These are phyloP conservation scores for Toxostoma redivivum DNA, from an alignment of 2,113 vertebrate genomes.

Conservation along the genomic window DNA sequence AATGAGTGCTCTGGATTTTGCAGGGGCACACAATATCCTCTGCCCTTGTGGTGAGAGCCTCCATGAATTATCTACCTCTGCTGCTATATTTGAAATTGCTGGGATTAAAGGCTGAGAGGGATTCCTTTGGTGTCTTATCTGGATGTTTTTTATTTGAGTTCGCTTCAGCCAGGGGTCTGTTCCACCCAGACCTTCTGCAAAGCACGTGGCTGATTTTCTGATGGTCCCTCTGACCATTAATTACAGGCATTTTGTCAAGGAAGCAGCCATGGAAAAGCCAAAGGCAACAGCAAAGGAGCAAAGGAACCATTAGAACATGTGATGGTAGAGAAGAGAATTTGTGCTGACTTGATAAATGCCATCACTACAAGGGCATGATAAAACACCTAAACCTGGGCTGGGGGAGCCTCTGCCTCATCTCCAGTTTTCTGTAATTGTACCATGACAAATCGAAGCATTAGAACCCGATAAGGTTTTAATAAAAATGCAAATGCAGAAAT, in stretches of 20 bases:
- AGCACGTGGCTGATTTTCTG: neutral
- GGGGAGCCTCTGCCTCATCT: slow-evolving; percentile 11
- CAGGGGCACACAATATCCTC: neutral
- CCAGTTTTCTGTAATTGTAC: slow-evolving; percentile 17
- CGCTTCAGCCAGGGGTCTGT: neutral
- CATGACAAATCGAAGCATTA: slow-evolving; percentile 54
- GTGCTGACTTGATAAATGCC: neutral
- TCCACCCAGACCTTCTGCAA: neutral
- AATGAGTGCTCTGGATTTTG: neutral
- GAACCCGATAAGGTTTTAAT: slow-evolving; percentile 65
- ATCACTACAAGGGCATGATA: neutral
- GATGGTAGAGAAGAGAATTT: neutral
- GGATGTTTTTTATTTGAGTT: neutral
- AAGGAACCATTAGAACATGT: neutral
- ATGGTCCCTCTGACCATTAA: neutral
- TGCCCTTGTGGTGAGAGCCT: neutral
- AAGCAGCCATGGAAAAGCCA: neutral
- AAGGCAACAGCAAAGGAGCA: neutral
- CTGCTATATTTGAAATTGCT: neutral
- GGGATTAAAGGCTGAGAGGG: neutral
- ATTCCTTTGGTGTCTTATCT: neutral
- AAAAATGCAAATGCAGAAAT: slow-evolving; percentile 66
- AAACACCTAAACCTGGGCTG: neutral
- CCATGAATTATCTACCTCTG: neutral
- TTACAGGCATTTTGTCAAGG: neutral